A percentile compares a stretch with the other conserved stretches of the same genome.
Conservation (phyloP, 2,113 vertebrate genomes). For the Podiceps cristatus region DNA sequence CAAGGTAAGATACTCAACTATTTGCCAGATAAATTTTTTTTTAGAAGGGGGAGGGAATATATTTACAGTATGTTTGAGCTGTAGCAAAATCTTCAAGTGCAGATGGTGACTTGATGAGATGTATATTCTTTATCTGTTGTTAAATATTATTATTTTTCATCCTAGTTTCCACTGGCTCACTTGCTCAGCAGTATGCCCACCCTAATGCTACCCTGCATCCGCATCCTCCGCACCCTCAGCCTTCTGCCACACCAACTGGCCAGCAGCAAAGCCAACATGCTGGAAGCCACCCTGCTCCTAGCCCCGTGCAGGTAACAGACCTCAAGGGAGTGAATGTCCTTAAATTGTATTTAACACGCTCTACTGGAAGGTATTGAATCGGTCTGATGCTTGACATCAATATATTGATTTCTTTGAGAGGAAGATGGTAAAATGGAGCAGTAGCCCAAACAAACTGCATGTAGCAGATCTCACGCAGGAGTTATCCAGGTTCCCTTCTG, state of each 20-base stretch:
- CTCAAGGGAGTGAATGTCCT: background rate
- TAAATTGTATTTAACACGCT: background rate
- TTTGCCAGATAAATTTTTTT: slow-evolving; percentile 36
- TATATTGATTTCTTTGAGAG: background rate
- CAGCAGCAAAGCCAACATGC: slow-evolving; percentile 92
- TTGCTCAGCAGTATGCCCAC: slow-evolving; percentile 96
- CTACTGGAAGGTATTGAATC: background rate
- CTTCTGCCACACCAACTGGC: slow-evolving; percentile 95
- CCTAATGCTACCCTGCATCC: slow-evolving; percentile 91
- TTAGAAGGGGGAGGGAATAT: slow-evolving; percentile 48
- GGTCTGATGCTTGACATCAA: background rate
- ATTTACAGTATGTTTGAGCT: background rate
- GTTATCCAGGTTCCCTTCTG: background rate
- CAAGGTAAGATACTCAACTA: slow-evolving; percentile 66
- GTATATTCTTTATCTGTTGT: background rate
- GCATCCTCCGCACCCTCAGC: slow-evolving; percentile 93
- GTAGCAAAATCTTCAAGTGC: background rate
- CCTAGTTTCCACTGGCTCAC: slow-evolving; percentile 92
- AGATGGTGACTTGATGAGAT: background rate
- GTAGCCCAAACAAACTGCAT: background rate
- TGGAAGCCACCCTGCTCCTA: slow-evolving; percentile 94
- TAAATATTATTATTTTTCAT: slow-evolving; percentile 54
- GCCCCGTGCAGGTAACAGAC: slow-evolving; percentile 88
- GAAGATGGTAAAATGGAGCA: background rate
- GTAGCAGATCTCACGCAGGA: background rate